Evolutionary conservation across 37 sponge, comb jelly and placozoan genomes (phyloP).

Genomic region (Tethya wilhelma): DNA sequence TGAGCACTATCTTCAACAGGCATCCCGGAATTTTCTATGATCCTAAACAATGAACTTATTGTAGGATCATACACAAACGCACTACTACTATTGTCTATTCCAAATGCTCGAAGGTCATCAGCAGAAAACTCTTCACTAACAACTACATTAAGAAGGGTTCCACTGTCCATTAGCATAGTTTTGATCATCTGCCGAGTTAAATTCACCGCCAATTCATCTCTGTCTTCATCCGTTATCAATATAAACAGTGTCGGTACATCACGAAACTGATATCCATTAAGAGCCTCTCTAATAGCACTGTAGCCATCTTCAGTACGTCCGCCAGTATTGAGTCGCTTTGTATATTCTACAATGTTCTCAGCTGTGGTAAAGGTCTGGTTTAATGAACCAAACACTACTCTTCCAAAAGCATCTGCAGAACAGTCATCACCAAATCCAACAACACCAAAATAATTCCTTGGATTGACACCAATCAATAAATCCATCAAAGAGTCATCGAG

Average conservation of each 20-base stretch:
- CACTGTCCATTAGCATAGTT: neutral
- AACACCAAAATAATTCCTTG: constrained; percentile 59
- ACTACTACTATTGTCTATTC: constrained; percentile 33
- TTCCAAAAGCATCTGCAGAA: neutral
- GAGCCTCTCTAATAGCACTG: constrained; percentile 58
- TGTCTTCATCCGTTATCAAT: constrained; percentile 72
- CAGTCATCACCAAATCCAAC: constrained; percentile 75
- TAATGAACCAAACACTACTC: neutral
- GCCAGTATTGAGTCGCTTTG: constrained; percentile 3
- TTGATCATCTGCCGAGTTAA: constrained; percentile 31
- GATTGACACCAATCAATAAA: constrained; percentile 32
- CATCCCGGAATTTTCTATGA: constrained; percentile 3
- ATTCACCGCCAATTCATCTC: constrained; percentile 37
- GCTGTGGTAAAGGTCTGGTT: constrained; percentile 9
- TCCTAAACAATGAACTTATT: neutral
- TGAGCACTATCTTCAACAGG: constrained; percentile 51
- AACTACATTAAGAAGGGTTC: constrained; percentile 55
- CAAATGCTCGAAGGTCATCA: constrained; percentile 30
- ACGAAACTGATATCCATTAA: constrained; percentile 22
- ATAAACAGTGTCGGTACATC: constrained; percentile 62
- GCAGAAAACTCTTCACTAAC: constrained; percentile 48
- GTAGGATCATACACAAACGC: constrained; percentile 58
- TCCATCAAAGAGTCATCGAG: constrained; percentile 57
- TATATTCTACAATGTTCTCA: constrained; percentile 7
- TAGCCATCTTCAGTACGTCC: constrained; percentile 80